Conservation (phyloP, 2,113 vertebrate species). For the Dinomys branickii region DNA sequence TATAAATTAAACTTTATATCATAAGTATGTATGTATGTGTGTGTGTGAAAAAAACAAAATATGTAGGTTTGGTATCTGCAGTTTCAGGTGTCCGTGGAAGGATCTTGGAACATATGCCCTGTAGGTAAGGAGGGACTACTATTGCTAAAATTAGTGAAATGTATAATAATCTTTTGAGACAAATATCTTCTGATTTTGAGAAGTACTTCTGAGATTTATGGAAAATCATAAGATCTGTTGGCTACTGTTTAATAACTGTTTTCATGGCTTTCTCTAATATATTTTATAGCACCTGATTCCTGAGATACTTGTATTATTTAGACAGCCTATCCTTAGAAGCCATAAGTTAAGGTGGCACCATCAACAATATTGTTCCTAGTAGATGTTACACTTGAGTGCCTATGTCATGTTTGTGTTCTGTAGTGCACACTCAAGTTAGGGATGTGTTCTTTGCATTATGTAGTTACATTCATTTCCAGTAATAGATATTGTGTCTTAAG, state of each 20-base stretch:
- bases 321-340: neutral
- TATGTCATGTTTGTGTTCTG: neutral
- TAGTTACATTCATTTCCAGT: conserved; percentile 33
- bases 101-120: neutral
- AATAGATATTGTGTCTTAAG: conserved; percentile 1
- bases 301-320: neutral
- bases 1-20: neutral
- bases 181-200: conserved; percentile 45
- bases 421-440: neutral
- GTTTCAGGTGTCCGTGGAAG: neutral
- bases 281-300: neutral
- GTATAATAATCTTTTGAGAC: conserved; percentile 3
- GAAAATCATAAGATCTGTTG: neutral
- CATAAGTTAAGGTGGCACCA: neutral
- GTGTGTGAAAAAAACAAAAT: neutral
- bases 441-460: neutral
- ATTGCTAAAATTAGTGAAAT: conserved; percentile 32
- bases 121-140: neutral
- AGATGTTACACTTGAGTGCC: neutral
- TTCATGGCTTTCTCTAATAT: neutral
- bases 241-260: neutral
- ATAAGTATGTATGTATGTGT: neutral
- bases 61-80: neutral
- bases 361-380: neutral
- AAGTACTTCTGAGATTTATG: conserved; percentile 14